These are phyloP conservation scores for Portunus trituberculatus DNA, from an alignment of 1,140 invertebrate species.

Conservation along the genomic window DNA sequence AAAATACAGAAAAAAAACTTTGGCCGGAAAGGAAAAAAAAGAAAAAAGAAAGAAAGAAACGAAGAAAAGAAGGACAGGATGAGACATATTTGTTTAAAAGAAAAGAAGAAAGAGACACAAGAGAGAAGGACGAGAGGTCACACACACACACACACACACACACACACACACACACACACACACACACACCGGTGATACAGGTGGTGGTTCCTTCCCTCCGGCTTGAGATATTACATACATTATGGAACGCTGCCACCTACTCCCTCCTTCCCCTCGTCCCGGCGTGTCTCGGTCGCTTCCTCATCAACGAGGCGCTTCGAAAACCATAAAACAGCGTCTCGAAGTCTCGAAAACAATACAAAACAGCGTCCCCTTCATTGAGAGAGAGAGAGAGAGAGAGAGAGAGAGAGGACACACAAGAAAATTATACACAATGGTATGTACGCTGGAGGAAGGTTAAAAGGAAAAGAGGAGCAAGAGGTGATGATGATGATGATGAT, in stretches of 20 bases:
- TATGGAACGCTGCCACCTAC: background rate
- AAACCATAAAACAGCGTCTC: background rate
- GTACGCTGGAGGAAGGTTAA: background rate
- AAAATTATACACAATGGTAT: background rate
- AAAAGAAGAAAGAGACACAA: no score
- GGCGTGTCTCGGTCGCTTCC: background rate
- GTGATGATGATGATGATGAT: background rate
- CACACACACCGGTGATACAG: slow-evolving; percentile 17
- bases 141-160: slow-evolving; percentile 25
- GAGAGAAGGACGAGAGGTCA: background rate
- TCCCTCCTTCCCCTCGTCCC: background rate
- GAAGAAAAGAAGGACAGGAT: no score
- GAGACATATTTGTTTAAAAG: no score
- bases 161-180: slow-evolving; percentile 48
- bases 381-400: slow-evolving; percentile 50
- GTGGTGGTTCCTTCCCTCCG: background rate
- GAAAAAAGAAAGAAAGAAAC: no score
- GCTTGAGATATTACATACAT: slow-evolving; percentile 45
- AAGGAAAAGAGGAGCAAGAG: background rate
- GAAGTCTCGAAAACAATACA: background rate
- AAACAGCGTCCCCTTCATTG: background rate
- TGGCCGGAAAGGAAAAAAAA: no score
- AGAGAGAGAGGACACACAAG: slow-evolving; percentile 40
- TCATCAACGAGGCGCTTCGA: background rate
- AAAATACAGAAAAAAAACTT: no score